Conservation (phyloP, 2,113 vertebrate species). For the Jaculus jaculus region DNA sequence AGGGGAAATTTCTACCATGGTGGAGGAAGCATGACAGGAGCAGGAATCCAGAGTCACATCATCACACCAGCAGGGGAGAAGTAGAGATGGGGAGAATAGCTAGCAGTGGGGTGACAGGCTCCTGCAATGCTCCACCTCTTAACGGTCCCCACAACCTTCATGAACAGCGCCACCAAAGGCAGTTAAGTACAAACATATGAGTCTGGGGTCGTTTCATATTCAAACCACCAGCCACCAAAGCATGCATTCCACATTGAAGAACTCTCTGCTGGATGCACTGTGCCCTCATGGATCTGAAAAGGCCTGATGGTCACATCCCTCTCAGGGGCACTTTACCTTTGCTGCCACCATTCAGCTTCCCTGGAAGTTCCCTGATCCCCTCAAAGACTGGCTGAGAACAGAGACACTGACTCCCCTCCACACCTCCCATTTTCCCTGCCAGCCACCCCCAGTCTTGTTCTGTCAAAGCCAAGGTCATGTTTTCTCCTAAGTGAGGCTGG, state of each 20-base stretch:
- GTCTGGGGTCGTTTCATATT: too few relatives aligned
- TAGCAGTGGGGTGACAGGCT: too few relatives aligned
- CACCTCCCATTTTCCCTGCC: background rate
- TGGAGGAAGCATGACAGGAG: too few relatives aligned
- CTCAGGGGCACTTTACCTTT: background rate
- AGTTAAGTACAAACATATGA: too few relatives aligned
- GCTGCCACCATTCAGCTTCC: background rate
- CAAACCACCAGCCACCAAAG: background rate
- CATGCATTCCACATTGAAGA: background rate
- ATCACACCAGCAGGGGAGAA: too few relatives aligned
- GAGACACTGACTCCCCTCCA: background rate
- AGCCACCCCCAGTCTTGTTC: background rate
- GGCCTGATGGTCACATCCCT: background rate
- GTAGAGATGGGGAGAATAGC: too few relatives aligned
- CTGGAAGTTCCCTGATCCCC: background rate
- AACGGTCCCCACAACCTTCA: too few relatives aligned
- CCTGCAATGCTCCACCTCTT: too few relatives aligned
- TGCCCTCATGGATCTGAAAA: too few relatives aligned
- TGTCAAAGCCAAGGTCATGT: background rate
- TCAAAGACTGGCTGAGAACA: background rate
- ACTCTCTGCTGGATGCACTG: background rate
- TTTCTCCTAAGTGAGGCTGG: background rate
- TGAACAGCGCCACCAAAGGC: too few relatives aligned
- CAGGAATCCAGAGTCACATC: too few relatives aligned
- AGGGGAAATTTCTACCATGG: too few relatives aligned